Evolutionary conservation across 2,113 vertebrate genomes (phyloP).

Genomic region (Geococcyx californianus): DNA sequence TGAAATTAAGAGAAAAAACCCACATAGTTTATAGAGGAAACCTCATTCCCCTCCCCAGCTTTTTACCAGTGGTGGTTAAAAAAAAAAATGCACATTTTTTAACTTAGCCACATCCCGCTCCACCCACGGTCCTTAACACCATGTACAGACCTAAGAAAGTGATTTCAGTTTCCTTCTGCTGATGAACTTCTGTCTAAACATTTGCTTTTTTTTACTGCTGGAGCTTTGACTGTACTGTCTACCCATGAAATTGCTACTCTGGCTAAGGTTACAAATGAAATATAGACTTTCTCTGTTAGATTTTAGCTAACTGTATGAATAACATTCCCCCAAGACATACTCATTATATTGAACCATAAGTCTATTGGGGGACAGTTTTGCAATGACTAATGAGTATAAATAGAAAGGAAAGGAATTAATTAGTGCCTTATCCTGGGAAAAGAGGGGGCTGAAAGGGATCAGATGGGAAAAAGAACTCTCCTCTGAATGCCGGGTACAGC

Average conservation of each 20-base stretch:
- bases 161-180: background rate
- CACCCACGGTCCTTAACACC: background rate
- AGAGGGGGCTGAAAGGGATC: slow-evolving; percentile 36
- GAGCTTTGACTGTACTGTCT: background rate
- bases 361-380: background rate
- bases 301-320: slow-evolving; percentile 5
- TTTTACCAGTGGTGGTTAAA: background rate
- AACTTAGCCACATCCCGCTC: slow-evolving; percentile 37
- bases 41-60: background rate
- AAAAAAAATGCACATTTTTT: background rate
- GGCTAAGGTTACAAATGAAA: slow-evolving; percentile 27
- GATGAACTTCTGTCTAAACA: slow-evolving; percentile 8
- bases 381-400: slow-evolving; percentile 53
- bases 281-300: slow-evolving; percentile 20
- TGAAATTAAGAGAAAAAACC: slow-evolving; percentile 39
- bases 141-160: background rate
- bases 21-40: slow-evolving; percentile 18
- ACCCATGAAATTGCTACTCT: background rate
- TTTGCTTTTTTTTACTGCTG: slow-evolving; percentile 19
- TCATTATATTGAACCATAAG: background rate
- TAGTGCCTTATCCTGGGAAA: slow-evolving; percentile 46
- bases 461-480: background rate
- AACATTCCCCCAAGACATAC: slow-evolving; percentile 18
- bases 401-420: slow-evolving; percentile 52
- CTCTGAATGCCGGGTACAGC: background rate